Evolutionary conservation across 2,113 vertebrate genomes (phyloP).

Genomic region (Phylloscopus whistleri): DNA sequence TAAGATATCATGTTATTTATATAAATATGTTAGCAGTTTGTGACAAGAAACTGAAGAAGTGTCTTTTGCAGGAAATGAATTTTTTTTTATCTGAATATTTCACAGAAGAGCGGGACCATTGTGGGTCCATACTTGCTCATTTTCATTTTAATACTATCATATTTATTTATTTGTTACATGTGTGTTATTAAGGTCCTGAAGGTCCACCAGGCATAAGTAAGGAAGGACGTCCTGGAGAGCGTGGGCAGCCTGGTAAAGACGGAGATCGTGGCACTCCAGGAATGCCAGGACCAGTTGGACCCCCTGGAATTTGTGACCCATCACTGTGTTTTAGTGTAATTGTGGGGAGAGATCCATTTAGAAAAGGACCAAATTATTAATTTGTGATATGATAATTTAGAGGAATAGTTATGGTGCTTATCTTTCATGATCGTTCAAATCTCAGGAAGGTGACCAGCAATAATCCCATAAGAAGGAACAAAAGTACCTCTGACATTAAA

Average conservation of each 20-base stretch:
- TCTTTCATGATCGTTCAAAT: conserved; percentile 74
- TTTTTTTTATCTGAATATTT: neutral
- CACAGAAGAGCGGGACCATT: neutral
- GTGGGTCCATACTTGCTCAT: neutral
- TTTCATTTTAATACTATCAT: neutral
- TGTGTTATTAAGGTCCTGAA: conserved; percentile 77
- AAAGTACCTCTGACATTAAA: conserved; percentile 77
- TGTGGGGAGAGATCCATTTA: conserved; percentile 87
- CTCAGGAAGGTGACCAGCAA: conserved; percentile 91
- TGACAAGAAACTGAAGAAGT: neutral
- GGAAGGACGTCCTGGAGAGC: conserved; percentile 83
- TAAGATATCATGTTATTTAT: neutral
- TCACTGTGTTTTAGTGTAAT: conserved; percentile 88
- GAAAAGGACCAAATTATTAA: conserved; percentile 97
- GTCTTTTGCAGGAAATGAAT: neutral
- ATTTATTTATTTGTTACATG: neutral
- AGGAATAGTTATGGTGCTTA: conserved; percentile 74
- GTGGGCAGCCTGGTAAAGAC: conserved; percentile 82
- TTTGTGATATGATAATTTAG: conserved; percentile 47
- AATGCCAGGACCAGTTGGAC: conserved; percentile 81
- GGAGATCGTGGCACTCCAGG: conserved; percentile 87
- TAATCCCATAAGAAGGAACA: conserved; percentile 73
- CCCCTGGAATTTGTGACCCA: conserved; percentile 90
- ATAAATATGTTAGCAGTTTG: neutral
- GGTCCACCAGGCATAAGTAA: conserved; percentile 86